Evolutionary conservation across 2,888 invertebrate genomes (phyloP).

Genomic region (Drosophila meridionalis): DNA sequence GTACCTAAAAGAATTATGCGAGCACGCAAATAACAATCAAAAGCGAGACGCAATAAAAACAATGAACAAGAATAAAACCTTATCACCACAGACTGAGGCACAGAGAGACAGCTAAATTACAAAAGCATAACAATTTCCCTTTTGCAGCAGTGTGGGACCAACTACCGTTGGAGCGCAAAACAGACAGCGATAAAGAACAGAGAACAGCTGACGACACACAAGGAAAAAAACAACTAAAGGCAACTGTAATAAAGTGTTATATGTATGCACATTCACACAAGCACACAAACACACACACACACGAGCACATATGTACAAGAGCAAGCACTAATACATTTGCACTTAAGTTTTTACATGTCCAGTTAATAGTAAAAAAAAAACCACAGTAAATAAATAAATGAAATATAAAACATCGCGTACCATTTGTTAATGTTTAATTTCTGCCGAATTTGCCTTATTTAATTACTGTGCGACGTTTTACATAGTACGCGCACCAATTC

Average conservation of each 20-base stretch:
- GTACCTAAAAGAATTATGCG: constrained; percentile 40
- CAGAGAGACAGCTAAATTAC: constrained; percentile 23
- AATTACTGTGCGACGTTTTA: constrained; percentile 11
- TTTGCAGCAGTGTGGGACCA: constrained; percentile 37
- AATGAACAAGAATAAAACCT: constrained; percentile 32
- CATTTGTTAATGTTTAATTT: constrained; percentile 71
- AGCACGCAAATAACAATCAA: constrained; percentile 48
- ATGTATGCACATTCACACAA: constrained; percentile 28
- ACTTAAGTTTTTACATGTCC: constrained; percentile 17
- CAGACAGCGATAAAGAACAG: constrained; percentile 47
- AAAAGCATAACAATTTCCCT: constrained; percentile 31
- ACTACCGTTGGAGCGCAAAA: constrained; percentile 27
- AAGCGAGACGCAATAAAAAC: constrained; percentile 56
- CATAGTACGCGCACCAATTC: constrained; percentile 36
- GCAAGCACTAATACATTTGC: constrained; percentile 6
- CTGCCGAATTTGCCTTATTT: constrained; percentile 17
- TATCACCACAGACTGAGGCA: constrained; percentile 31
- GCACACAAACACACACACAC: neutral
- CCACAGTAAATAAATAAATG: constrained; percentile 10
- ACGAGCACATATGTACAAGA: neutral
- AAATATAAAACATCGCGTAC: constrained; percentile 39
- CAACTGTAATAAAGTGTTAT: constrained; percentile 34
- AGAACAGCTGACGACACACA: constrained; percentile 67
- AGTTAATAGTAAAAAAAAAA: constrained; percentile 8
- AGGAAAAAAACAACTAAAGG: constrained; percentile 11